Evolutionary conservation across 2,888 invertebrate genomes (phyloP).

Genomic region (Augochlorella aurata): DNA sequence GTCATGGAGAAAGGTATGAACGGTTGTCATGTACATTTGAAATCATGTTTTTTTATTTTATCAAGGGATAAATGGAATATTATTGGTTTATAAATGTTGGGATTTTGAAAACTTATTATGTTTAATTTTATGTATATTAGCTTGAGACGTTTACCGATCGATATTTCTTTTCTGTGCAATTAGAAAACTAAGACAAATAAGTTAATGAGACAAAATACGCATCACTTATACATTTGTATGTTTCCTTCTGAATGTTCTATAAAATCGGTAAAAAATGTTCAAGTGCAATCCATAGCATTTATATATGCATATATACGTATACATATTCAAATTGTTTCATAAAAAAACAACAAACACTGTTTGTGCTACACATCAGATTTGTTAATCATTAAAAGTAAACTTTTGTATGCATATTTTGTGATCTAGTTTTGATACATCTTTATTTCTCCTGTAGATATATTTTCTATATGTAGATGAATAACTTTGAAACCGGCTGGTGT

Average conservation of each 20-base stretch:
- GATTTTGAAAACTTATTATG: constrained; percentile 18
- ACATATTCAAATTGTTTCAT: constrained; percentile 47
- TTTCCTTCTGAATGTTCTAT: constrained; percentile 42
- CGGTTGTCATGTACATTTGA: constrained; percentile 17
- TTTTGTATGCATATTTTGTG: constrained; percentile 57
- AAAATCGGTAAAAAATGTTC: constrained; percentile 42
- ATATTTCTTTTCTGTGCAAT: constrained; percentile 17
- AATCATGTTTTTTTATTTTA: constrained; percentile 20
- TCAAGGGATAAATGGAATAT: constrained; percentile 37
- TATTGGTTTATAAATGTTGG: constrained; percentile 46
- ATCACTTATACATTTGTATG: constrained; percentile 26
- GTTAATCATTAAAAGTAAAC: constrained; percentile 56
- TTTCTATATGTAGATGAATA: constrained; percentile 45
- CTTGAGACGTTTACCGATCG: constrained; percentile 11
- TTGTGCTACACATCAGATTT: constrained; percentile 46
- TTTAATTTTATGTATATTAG: constrained; percentile 26
- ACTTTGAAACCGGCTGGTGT: constrained; percentile 28
- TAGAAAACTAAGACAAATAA: constrained; percentile 1
- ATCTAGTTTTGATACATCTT: constrained; percentile 58
- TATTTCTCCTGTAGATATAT: constrained; percentile 52
- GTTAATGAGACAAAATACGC: neutral
- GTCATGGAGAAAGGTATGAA: neutral
- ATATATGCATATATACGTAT: constrained; percentile 44
- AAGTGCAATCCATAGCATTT: constrained; percentile 57
- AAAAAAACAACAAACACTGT: constrained; percentile 37